Evolutionary conservation across 2,888 invertebrate genomes (phyloP), one percentile per base, ranked within the genome.

Genomic region (Brachyptera putata): DNA sequence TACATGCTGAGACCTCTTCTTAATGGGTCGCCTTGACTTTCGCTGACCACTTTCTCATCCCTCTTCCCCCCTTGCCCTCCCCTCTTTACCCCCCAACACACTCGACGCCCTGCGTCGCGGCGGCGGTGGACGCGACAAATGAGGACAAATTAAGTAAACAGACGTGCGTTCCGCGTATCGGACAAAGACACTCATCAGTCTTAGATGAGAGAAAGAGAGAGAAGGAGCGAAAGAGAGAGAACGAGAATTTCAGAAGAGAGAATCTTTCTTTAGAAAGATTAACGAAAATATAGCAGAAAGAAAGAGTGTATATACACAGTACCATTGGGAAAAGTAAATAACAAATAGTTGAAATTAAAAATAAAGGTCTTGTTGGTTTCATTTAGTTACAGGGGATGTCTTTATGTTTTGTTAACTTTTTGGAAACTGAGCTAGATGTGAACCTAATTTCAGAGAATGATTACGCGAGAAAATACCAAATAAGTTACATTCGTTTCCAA

Each of bases 141-240:
- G 57, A 57, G 57, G 48, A 57, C 57, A 57, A 57, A 57, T 57
- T 57, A 57, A 57, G 57, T 46, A 57, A 57, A 57, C 57, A 57
- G 57, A 36, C 21, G 37, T 34, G 39, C 37, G 16, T 37, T 16
- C 24, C 48, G 37, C n/a, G 36, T 16, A 14, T 30, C 13, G 22
- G 30, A 37, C 18, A 43, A 16, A 30, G 46, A 43, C 13, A 16
- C 11, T 30, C 30, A 11, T 5, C 30, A 30, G 22, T 7, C 57
- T 4, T 14, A n/a, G 22, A 25, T 49, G 1, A 34, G 34, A n/a
- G n/a, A n/a, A n/a, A n/a, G n/a, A n/a, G 39, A 58, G 60, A 24
- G 60, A 36, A 25, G 18, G 26, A 56, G 55, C 22, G 56, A 16
- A 18, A 37, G 53, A 13, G 39, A 58, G 46, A 50, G 39, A 22